Base-by-base conservation (phyloP, 2,888 invertebrate species). In the Hydrotaea cyrtoneurina region DNA sequence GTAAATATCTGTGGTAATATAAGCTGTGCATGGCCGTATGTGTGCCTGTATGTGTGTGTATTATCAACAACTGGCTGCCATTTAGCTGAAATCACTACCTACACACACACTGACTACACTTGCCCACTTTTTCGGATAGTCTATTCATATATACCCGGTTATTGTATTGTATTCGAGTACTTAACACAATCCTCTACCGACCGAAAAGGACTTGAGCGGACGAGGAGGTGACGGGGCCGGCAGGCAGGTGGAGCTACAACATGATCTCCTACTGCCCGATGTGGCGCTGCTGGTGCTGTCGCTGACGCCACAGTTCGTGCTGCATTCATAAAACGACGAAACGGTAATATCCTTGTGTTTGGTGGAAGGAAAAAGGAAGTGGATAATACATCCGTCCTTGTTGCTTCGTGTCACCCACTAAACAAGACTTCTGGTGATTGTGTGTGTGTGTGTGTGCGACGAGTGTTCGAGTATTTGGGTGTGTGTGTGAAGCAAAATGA, bases 331-430 rank as follows among this genome's bases (percentile, higher is more conserved):
- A 81, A 87, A 90, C 90, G 90, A 91, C 92, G 92, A 92, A 92
- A 92, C 92, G 92, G 92, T 92, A 92, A 92, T 92, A 92, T 92
- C 92, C 92, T 92, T 92, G 92, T 92, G 92, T 92, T 92, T 92
- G 92, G 92, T 92, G 92, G 92, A 92, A 92, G 92, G 92, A 92
- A 92, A 92, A 92, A 92, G 92, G 92, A 92, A 92, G 92, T 92
- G 92, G 92, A 92, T 92, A 92, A 92, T 92, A 92, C 92, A 92
- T 92, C 92, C 92, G 92, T 92, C 92, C 92, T 92, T 92, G 92
- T 92, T 92, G 92, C 92, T 92, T 92, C 92, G 91, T 92, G 92
- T 92, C 92, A 92, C 91, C 92, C 91, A 91, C 90, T 91, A 88
- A 89, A 90, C 89, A 90, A 89, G 75, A 69, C 72, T 77, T 85